Percentiles rank a stretch among this genome's conserved stretches.
Conservation (phyloP, 2,113 vertebrate species). For the Stegastes partitus region DNA sequence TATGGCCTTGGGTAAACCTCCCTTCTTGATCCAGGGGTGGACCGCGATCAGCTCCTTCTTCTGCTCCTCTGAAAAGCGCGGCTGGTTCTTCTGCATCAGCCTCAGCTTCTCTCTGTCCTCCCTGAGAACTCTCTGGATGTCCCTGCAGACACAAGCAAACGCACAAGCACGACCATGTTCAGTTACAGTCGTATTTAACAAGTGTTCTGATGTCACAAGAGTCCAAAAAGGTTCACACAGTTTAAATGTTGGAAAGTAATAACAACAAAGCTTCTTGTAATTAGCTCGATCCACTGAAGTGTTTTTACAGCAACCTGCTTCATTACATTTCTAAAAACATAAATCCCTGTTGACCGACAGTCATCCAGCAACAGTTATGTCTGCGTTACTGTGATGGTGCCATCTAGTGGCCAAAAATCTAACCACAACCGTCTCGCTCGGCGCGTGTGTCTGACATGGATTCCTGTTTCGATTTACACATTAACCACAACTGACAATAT, state of each 20-base stretch:
- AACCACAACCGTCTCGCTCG: constrained; percentile 15
- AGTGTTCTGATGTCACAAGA: neutral
- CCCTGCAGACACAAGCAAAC: constrained; percentile 65
- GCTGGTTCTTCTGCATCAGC: constrained; percentile 90
- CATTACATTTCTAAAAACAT: too few species aligned
- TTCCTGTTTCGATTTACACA: neutral
- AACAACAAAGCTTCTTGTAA: neutral
- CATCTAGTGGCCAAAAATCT: constrained; percentile 54
- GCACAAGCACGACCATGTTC: constrained; percentile 10
- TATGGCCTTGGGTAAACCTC: constrained; percentile 88
- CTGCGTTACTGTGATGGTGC: neutral
- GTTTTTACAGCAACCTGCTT: neutral
- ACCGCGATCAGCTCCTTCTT: constrained; percentile 90
- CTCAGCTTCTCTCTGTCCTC: constrained; percentile 91
- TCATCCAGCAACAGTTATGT: too few species aligned
- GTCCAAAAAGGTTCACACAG: too few species aligned
- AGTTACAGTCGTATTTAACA: neutral
- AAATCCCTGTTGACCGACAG: neutral
- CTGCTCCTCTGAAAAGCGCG: constrained; percentile 90
- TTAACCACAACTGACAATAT: neutral
- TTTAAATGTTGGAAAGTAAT: neutral
- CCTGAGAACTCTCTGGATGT: constrained; percentile 85
- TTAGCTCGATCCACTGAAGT: neutral
- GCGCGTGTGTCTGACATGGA: neutral
- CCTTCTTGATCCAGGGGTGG: constrained; percentile 91